These are phyloP conservation scores for Bombus consobrinus DNA, from an alignment of 1,140 invertebrate genomes.

Conservation along the genomic window DNA sequence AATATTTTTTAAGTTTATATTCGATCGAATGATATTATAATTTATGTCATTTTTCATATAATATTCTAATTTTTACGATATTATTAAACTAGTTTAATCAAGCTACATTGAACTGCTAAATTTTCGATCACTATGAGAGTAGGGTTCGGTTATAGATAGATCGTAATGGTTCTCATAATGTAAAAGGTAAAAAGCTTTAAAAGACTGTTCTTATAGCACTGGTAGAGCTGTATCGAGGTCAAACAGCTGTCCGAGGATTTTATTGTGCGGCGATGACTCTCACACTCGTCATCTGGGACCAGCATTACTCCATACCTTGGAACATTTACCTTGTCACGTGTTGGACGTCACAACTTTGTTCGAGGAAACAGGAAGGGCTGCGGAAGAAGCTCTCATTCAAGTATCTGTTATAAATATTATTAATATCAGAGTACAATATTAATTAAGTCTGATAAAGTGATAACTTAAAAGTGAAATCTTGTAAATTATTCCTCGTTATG, in stretches of 20 bases:
- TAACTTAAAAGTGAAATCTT: neutral
- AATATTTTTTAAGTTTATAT: neutral
- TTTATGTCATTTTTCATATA: neutral
- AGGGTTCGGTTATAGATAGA: no score
- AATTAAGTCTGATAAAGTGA: no score
- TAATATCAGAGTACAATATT: no score
- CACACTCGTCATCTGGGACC: constrained; percentile 80
- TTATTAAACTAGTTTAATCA: neutral
- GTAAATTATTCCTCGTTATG: neutral
- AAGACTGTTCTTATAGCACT: constrained; percentile 54
- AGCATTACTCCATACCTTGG: constrained; percentile 78
- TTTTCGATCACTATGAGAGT: neutral
- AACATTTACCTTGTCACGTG: constrained; percentile 79
- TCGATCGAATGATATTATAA: no score
- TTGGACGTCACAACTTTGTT: constrained; percentile 79
- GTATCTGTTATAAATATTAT: constrained; percentile 74
- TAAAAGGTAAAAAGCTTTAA: neutral
- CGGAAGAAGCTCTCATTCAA: constrained; percentile 87
- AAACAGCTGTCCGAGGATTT: constrained; percentile 75
- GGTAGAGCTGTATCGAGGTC: constrained; percentile 70
- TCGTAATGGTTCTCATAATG: neutral
- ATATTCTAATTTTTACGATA: neutral
- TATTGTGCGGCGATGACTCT: constrained; percentile 81
- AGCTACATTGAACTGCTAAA: neutral
- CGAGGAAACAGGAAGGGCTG: constrained; percentile 83